phyloP scores from a whole-genome alignment of 2,113 vertebrate genomes.

The Gymnogyps californianus region DNA sequence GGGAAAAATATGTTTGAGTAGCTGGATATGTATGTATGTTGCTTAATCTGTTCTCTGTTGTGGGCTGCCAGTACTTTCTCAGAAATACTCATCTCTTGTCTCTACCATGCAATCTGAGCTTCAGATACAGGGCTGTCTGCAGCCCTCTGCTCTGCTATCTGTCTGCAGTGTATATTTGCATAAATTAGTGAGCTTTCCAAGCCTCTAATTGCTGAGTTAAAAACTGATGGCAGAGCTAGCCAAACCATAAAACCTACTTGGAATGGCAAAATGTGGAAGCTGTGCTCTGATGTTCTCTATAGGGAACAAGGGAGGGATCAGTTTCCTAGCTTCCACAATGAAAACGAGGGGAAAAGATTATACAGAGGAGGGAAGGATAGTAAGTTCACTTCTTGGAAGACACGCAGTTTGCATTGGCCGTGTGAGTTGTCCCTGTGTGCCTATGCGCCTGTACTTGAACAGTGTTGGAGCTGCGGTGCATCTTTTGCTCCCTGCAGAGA shows the following conservation, averaged over 20 bases:
- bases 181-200: neutral
- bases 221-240: neutral
- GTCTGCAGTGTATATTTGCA: conserved; percentile 59
- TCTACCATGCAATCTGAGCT: conserved; percentile 27
- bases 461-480: neutral
- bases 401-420: neutral
- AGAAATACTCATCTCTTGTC: conserved; percentile 60
- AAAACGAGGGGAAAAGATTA: neutral
- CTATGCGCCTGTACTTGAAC: neutral
- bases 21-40: conserved; percentile 76
- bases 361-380: neutral
- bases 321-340: neutral
- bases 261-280: neutral
- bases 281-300: neutral
- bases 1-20: conserved; percentile 80
- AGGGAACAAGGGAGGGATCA: too few species aligned
- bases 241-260: neutral
- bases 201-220: neutral
- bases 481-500: neutral
- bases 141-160: conserved; percentile 74
- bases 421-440: neutral
- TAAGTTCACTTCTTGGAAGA: neutral
- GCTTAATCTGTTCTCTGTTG: conserved; percentile 86
- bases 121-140: conserved; percentile 69
- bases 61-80: conserved; percentile 76